Percentiles rank a stretch among this genome's conserved stretches.
Conservation (phyloP, 1,140 invertebrate species). For the Achroia grisella region DNA sequence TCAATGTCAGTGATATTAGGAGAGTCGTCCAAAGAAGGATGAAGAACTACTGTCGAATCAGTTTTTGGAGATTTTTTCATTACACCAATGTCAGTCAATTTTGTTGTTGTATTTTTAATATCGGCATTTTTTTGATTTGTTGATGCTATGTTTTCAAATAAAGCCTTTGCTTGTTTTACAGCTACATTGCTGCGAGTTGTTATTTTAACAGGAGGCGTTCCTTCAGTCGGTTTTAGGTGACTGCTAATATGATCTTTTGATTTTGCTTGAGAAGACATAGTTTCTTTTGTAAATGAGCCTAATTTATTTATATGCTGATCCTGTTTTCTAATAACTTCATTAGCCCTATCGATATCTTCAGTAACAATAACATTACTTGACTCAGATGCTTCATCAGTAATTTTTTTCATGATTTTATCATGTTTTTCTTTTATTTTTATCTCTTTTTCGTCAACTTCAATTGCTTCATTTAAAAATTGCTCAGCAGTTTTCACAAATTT, state of each 20-base stretch:
- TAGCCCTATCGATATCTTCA: conserved; percentile 6
- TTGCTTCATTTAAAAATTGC: conserved; percentile 59
- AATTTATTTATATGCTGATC: conserved; percentile 10
- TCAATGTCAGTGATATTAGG: conserved; percentile 22
- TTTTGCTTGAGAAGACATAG: conserved; percentile 28
- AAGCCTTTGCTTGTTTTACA: conserved; percentile 77
- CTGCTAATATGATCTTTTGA: conserved; percentile 23
- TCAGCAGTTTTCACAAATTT: conserved; percentile 77
- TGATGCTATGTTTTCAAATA: conserved; percentile 78
- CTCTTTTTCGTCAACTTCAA: conserved; percentile 56
- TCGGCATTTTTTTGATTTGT: conserved; percentile 47
- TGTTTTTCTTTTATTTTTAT: conserved; percentile 62
- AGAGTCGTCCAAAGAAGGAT: conserved; percentile 28
- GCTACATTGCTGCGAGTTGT: conserved; percentile 74
- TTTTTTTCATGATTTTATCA: conserved; percentile 55
- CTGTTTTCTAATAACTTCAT: conserved; percentile 3
- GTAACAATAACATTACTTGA: conserved; percentile 4
- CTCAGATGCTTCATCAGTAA: conserved; percentile 28
- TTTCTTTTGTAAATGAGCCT: conserved; percentile 16
- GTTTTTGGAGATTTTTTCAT: conserved; percentile 47
- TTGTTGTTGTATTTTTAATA: conserved; percentile 26
- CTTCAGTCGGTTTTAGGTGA: conserved; percentile 30
- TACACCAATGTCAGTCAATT: conserved; percentile 57
- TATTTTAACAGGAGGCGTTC: conserved; percentile 43
- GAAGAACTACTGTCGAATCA: conserved; percentile 32